Percentiles rank a stretch among this genome's conserved stretches.
Conservation (phyloP, 2,113 vertebrate genomes). For the Megalops atlanticus region DNA sequence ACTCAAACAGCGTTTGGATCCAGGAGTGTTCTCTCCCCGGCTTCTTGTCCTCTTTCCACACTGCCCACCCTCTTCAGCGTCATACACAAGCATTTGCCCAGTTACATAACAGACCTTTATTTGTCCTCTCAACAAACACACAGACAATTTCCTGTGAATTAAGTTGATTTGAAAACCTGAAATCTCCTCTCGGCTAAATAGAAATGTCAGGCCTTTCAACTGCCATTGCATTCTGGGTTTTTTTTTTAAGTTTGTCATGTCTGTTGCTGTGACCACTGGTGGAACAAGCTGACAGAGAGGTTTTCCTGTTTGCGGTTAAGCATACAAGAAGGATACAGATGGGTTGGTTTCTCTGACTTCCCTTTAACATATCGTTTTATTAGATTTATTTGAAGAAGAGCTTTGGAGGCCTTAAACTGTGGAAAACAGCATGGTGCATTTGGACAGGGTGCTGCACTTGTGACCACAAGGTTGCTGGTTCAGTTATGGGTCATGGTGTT, state of each 20-base stretch:
- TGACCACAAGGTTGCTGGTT: neutral
- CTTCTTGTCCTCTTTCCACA: neutral
- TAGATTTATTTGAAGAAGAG: neutral
- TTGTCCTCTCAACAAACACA: conserved; percentile 20
- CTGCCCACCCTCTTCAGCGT: neutral
- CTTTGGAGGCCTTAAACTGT: neutral
- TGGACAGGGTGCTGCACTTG: neutral
- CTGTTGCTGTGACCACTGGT: neutral
- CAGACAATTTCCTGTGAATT: conserved; percentile 24
- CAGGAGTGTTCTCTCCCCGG: neutral
- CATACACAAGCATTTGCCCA: neutral
- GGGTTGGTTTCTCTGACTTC: neutral
- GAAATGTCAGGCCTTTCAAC: neutral
- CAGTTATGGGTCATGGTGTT: neutral
- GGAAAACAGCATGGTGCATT: neutral
- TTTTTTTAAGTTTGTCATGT: neutral
- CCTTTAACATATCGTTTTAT: neutral
- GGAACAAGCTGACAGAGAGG: neutral
- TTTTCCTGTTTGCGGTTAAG: neutral
- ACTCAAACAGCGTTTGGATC: conserved; percentile 3
- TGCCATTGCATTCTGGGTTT: neutral
- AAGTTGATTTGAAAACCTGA: conserved; percentile 2
- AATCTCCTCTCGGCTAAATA: neutral
- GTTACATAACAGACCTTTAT: conserved; percentile 27
- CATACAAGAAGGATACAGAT: neutral